phyloP scores from a whole-genome alignment of 2,888 invertebrate species.

The Protonemura montana region DNA sequence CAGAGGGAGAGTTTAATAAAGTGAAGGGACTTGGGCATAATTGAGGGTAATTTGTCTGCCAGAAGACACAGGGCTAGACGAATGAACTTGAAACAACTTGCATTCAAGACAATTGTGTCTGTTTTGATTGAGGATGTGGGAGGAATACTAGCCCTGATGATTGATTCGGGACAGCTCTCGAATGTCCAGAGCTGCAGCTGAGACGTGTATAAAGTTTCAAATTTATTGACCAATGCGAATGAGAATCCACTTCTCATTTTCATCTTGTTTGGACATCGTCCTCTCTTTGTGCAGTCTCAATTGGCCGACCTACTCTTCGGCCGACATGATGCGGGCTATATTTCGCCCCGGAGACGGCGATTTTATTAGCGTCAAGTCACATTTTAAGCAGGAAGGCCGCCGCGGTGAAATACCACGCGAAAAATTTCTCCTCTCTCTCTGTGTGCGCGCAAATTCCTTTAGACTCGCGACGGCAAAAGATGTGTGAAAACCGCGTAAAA shows the following conservation, averaged over 20 bases:
- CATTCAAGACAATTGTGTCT: background rate
- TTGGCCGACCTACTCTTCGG: background rate
- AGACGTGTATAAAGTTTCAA: background rate
- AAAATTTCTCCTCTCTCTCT: background rate
- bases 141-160: background rate
- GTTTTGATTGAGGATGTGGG: slow-evolving; percentile 31
- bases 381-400: background rate
- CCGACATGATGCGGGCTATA: background rate
- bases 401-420: background rate
- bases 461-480: background rate
- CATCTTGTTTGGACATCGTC: background rate
- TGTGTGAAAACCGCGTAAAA: slow-evolving; percentile 5
- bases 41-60: slow-evolving; percentile 25
- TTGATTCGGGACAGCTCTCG: slow-evolving; percentile 1
- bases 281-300: background rate
- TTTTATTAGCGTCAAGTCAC: background rate
- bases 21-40: slow-evolving; percentile 22
- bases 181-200: background rate
- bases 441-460: no score
- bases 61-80: background rate
- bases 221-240: background rate
- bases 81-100: background rate
- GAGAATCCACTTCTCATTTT: background rate
- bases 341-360: background rate
- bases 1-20: slow-evolving; percentile 13